A percentile compares a stretch with the other conserved stretches of the same genome.
Evolutionary conservation across 2,888 invertebrate species (phyloP).

Genomic region (Lasius fuliginosus): DNA sequence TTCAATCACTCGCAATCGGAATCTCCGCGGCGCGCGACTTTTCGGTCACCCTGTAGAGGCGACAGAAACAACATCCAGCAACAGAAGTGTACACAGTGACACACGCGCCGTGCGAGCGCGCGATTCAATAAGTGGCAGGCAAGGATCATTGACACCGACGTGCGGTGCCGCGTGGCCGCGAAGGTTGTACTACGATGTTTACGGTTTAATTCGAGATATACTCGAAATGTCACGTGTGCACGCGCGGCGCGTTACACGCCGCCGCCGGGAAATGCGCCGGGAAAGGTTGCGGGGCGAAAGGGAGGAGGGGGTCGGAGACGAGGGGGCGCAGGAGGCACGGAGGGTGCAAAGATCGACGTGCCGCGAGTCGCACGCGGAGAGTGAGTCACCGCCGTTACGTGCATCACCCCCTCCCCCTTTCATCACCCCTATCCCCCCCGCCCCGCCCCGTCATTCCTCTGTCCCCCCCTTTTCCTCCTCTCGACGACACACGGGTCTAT

Average conservation of each 20-base stretch:
- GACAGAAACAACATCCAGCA: slow-evolving; percentile 31
- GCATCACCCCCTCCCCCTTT: not conserved
- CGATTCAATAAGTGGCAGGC: slow-evolving; percentile 80
- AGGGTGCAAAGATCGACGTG: slow-evolving; percentile 50
- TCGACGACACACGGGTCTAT: slow-evolving; percentile 37
- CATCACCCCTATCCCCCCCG: not conserved
- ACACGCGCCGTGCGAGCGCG: slow-evolving; percentile 56
- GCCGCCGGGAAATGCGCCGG: slow-evolving; percentile 38
- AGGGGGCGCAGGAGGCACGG: not conserved
- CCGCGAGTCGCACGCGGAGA: slow-evolving; percentile 28
- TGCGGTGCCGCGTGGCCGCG: slow-evolving; percentile 35
- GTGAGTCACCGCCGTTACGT: slow-evolving; percentile 42
- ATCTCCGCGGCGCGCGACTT: not conserved
- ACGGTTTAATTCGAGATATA: slow-evolving; percentile 78
- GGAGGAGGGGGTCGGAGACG: not conserved
- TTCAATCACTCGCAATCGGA: no score
- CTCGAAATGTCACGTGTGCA: slow-evolving; percentile 77
- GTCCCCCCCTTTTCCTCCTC: not conserved
- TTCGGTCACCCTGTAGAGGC: slow-evolving; percentile 36
- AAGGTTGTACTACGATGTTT: slow-evolving; percentile 76
- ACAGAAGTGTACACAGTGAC: not conserved
- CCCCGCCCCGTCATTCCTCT: not conserved
- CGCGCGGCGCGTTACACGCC: slow-evolving; percentile 51
- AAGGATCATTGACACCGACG: slow-evolving; percentile 79
- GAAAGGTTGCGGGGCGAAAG: slow-evolving; percentile 1